A percentile compares a stretch with the other conserved stretches of the same genome.
Conservation (phyloP, 2,888 invertebrate genomes). For the Sesamia inferens region DNA sequence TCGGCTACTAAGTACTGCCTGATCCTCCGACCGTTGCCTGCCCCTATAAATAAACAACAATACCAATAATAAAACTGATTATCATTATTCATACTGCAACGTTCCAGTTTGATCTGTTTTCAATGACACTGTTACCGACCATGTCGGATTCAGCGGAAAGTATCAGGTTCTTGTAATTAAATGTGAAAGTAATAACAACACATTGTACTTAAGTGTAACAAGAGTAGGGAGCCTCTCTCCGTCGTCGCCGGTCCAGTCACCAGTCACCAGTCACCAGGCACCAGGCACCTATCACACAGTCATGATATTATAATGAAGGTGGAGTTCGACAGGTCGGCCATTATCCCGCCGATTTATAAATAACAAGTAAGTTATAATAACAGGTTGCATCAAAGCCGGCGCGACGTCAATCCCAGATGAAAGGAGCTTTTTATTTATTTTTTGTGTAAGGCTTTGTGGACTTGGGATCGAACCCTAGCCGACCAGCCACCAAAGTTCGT, state of each 20-base stretch:
- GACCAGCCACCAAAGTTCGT: slow-evolving; percentile 17
- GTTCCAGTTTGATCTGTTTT: slow-evolving; percentile 19
- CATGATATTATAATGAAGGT: slow-evolving; percentile 43
- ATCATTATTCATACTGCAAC: slow-evolving; percentile 19
- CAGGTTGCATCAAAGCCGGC: slow-evolving; percentile 66
- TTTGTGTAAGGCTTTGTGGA: slow-evolving; percentile 65
- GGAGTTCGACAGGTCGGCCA: slow-evolving; percentile 50
- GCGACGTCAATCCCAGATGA: slow-evolving; percentile 75
- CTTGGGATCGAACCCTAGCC: slow-evolving; percentile 54
- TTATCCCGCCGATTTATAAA: slow-evolving; percentile 59
- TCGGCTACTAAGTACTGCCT: neutral
- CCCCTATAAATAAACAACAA: slow-evolving; percentile 37
- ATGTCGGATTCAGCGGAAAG: slow-evolving; percentile 7
- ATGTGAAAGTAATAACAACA: slow-evolving; percentile 32
- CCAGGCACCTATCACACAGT: slow-evolving; percentile 10
- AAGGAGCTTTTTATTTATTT: slow-evolving; percentile 70
- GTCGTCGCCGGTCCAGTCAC: slow-evolving; percentile 4
- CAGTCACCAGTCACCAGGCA: slow-evolving; percentile 13
- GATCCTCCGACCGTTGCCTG: slow-evolving; percentile 18
- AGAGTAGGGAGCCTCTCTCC: slow-evolving; percentile 34
- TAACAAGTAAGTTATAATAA: slow-evolving; percentile 70
- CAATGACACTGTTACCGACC: slow-evolving; percentile 6
- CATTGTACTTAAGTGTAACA: slow-evolving; percentile 6
- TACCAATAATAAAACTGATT: slow-evolving; percentile 25
- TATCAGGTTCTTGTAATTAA: slow-evolving; percentile 35